Evolutionary conservation across 30 jellyfish, hydroid and myxozoan species (phyloP).

Genomic region (Chironex yamaguchii): DNA sequence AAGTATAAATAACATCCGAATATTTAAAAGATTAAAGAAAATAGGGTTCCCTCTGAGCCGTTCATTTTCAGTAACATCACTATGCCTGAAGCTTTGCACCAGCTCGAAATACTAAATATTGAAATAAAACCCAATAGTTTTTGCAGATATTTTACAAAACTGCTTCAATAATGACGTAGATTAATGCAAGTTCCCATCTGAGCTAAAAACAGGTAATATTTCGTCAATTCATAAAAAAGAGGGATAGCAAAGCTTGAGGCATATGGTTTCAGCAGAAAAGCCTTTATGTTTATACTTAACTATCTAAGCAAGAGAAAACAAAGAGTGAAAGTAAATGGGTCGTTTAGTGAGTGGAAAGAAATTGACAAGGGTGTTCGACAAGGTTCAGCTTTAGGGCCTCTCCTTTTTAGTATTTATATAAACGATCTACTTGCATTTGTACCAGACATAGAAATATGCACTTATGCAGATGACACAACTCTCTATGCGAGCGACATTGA

Average conservation of each 20-base stretch:
- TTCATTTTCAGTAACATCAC: no score
- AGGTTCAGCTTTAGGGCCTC: constrained; percentile 63
- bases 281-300: constrained; percentile 39
- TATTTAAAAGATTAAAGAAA: no score
- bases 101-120: no score
- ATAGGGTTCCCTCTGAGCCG: no score
- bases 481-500: constrained; percentile 22
- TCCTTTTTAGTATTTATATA: constrained; percentile 32
- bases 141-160: no score
- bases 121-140: no score
- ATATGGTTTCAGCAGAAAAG: constrained; percentile 37
- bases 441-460: constrained; percentile 12
- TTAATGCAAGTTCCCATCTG: no score
- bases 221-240: no score
- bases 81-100: no score
- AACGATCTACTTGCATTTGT: constrained; percentile 31
- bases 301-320: constrained; percentile 6
- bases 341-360: constrained; percentile 54
- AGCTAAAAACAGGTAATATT: no score
- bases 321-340: constrained; percentile 44
- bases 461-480: constrained; percentile 52
- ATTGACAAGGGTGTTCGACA: constrained; percentile 63
- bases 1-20: no score
- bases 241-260: constrained; percentile 52
- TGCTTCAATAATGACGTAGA: no score